Evolutionary conservation across 2,888 invertebrate genomes (phyloP).

Genomic region (Pristionchus japonicus): DNA sequence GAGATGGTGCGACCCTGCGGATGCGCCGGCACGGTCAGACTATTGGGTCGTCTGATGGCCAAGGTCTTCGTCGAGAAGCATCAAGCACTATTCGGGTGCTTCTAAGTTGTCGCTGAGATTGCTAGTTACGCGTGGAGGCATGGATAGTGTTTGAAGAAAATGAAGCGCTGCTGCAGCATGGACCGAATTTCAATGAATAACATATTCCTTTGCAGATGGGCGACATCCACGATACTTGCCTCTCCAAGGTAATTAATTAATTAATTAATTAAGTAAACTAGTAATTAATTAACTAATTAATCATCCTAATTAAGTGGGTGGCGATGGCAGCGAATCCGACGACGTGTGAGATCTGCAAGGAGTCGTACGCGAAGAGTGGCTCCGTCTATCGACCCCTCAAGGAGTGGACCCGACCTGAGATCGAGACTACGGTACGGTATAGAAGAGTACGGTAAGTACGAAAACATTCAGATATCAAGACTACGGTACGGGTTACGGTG

Average conservation of each 20-base stretch:
- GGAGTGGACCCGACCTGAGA: slow-evolving; percentile 60
- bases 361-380: slow-evolving; percentile 59
- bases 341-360: slow-evolving; percentile 67
- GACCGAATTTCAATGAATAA: neutral
- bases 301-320: slow-evolving; percentile 57
- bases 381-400: slow-evolving; percentile 55
- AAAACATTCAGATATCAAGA: too few relatives aligned
- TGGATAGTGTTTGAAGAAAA: neutral
- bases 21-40: slow-evolving; percentile 66
- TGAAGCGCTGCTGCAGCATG: neutral
- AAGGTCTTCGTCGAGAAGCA: too few relatives aligned
- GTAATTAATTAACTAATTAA: neutral
- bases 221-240: slow-evolving; percentile 65
- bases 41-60: too few relatives aligned
- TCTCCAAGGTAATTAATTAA: slow-evolving; percentile 52
- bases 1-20: slow-evolving; percentile 68
- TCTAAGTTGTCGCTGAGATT: neutral
- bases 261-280: neutral
- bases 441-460: too few relatives aligned
- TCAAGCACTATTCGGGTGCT: too few relatives aligned
- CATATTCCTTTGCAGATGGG: slow-evolving; percentile 57
- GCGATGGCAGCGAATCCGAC: slow-evolving; percentile 58
- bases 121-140: neutral
- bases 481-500: too few relatives aligned
- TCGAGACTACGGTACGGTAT: slow-evolving; percentile 49